These are phyloP conservation scores for Eutrigla gurnardus DNA, from an alignment of 2,797 vertebrate species.

Conservation along the genomic window DNA sequence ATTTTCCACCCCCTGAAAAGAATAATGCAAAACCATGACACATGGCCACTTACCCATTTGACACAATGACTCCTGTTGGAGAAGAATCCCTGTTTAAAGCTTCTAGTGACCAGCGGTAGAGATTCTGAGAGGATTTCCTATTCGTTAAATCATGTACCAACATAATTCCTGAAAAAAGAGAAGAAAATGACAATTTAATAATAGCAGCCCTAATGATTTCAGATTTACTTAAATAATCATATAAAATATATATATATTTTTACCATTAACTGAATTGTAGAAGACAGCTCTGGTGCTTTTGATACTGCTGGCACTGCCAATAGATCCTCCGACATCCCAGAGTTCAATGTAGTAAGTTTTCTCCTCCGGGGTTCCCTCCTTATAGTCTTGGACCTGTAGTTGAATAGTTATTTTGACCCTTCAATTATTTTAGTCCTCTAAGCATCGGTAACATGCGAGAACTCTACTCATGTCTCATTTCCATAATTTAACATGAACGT, in stretches of 20 bases:
- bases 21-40: background rate
- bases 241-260: slow-evolving; percentile 21
- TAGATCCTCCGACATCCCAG: slow-evolving; percentile 97
- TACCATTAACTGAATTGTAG: slow-evolving; percentile 97
- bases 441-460: background rate
- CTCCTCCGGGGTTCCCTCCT: slow-evolving; percentile 97
- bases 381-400: slow-evolving; percentile 95
- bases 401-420: background rate
- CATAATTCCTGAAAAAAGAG: slow-evolving; percentile 90
- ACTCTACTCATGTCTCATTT: background rate
- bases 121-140: slow-evolving; percentile 98
- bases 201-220: background rate
- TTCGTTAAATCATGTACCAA: slow-evolving; percentile 98
- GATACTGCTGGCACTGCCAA: slow-evolving; percentile 94
- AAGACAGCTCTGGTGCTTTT: slow-evolving; percentile 98
- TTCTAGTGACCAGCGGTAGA: slow-evolving; percentile 96
- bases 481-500: background rate
- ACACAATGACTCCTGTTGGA: slow-evolving; percentile 95
- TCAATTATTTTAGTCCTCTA: background rate
- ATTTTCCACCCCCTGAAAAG: background rate
- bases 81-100: slow-evolving; percentile 92
- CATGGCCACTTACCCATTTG: slow-evolving; percentile 89
- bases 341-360: slow-evolving; percentile 97
- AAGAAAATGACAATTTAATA: slow-evolving; percentile 10
- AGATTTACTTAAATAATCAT: background rate